Evolutionary conservation across 2,888 invertebrate species (phyloP).

Genomic region (Perdita meconis): DNA sequence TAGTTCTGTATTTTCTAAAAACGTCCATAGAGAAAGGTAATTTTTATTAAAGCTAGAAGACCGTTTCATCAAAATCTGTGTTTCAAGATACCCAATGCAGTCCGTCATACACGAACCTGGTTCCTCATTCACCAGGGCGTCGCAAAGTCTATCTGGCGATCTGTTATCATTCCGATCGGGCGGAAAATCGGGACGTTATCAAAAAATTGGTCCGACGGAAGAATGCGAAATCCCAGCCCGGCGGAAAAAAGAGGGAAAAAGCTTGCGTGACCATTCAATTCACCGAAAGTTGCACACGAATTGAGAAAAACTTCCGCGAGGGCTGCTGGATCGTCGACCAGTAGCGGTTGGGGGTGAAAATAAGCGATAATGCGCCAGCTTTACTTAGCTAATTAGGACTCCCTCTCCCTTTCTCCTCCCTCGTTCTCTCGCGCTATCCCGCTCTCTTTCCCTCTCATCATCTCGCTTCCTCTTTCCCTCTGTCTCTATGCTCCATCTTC

Average conservation of each 20-base stretch:
- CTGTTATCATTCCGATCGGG: conserved; percentile 7
- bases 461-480: conserved; percentile 2
- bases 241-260: not conserved
- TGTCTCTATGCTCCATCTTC: conserved; percentile 44
- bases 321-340: conserved; percentile 15
- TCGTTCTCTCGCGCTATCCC: conserved; percentile 68
- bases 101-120: too few relatives aligned
- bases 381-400: conserved; percentile 84
- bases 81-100: not conserved
- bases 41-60: too few relatives aligned
- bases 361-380: conserved; percentile 83
- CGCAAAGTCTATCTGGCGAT: conserved; percentile 23
- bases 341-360: conserved; percentile 75
- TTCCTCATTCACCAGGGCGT: not conserved
- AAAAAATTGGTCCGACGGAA: not conserved
- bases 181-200: not conserved
- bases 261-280: conserved; percentile 29
- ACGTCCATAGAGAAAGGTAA: too few relatives aligned
- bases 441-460: conserved; percentile 59
- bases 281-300: conserved; percentile 37
- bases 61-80: too few relatives aligned
- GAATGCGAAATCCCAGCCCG: not conserved
- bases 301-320: conserved; percentile 34
- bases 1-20: too few relatives aligned
- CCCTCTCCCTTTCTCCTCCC: conserved; percentile 53